Base-by-base conservation (phyloP, 2,888 invertebrate species). In the Trissolcus brochymenae region DNA sequence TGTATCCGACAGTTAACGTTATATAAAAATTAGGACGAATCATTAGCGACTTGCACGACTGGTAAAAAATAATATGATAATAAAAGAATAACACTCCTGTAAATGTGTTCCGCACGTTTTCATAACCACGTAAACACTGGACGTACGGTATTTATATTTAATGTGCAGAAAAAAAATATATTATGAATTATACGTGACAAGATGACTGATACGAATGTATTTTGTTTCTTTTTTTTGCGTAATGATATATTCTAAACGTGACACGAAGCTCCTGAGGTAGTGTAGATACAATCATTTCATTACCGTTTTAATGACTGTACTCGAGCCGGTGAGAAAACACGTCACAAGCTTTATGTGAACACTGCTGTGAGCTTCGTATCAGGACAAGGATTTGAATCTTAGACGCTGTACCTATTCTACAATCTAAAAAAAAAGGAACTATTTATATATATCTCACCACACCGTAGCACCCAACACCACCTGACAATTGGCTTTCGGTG, bases 271-370 rank as follows among this genome's bases (percentile, higher is more conserved):
- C 74, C 65, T 9, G 56, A 54, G 60, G 40, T 64, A 62, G n/a
- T 40, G 11, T n/a, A 60, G 73, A 74, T 74, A 59, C 7, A 70
- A 74, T 74, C 73, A 59, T 66, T 62, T 16, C 14, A 71, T 61
- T 78, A 78, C 75, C 78, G 78, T 75, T 78, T 75, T 78, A 78
- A 78, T 75, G 74, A 75, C 54, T 67, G 51, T 62, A 72, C 46
- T 21, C 2, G 56, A 72, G 61, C 66, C 66, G 59, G 71, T 78
- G 71, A 71, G 74, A 75, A 72, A 72, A 70, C 49, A 55, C 67
- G 59, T 67, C 49, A 60, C 60, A 67, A 67, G 53, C 29, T 67
- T 75, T 65, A 50, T 29, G 17, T 35, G 64, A 65, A 62, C 65
- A 51, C 59, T 7, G 55, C 66, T 68, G 56, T 21, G 67, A 55